A percentile compares a stretch with the other conserved stretches of the same genome.
Conservation (phyloP, 2,797 vertebrate species). For the Oryzias sinensis region DNA sequence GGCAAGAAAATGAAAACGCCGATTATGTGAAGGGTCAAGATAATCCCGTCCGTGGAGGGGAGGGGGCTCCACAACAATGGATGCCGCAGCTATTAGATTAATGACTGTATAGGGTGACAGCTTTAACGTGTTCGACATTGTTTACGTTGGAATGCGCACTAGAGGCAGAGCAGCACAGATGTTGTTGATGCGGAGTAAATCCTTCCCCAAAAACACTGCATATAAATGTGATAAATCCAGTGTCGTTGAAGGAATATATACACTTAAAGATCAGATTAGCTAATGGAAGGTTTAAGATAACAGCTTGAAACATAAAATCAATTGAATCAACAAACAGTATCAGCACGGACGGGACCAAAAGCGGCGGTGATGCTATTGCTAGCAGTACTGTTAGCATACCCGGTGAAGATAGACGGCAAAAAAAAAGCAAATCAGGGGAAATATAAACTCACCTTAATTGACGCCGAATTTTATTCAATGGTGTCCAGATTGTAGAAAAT, state of each 20-base stretch:
- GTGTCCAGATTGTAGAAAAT: slow-evolving; percentile 15
- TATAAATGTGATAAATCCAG: not conserved
- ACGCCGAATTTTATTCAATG: slow-evolving; percentile 11
- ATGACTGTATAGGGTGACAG: not conserved
- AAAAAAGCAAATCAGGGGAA: slow-evolving; percentile 1
- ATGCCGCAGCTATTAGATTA: slow-evolving; percentile 31
- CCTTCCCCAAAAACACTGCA: not conserved
- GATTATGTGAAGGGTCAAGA: slow-evolving; percentile 25
- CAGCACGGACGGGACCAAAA: slow-evolving; percentile 21
- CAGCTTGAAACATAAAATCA: not conserved
- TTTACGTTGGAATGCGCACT: not conserved
- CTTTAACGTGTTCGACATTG: not conserved
- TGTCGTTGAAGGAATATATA: no score
- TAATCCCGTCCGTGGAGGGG: slow-evolving; percentile 25
- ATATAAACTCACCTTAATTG: slow-evolving; percentile 52
- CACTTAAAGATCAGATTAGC: no score
- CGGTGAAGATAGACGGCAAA: not conserved
- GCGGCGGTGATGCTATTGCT: slow-evolving; percentile 26
- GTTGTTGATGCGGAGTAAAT: slow-evolving; percentile 18
- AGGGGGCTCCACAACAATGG: slow-evolving; percentile 54
- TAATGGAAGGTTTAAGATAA: rapidly evolving
- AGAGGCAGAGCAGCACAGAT: slow-evolving; percentile 20
- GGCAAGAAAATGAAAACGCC: slow-evolving; percentile 53
- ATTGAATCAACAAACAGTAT: slow-evolving; percentile 4
- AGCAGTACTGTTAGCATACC: slow-evolving; percentile 55